Percentiles rank a stretch among this genome's conserved stretches.
Evolutionary conservation across 1,140 invertebrate genomes (phyloP).

Genomic region (Rhagoletis pomonella): DNA sequence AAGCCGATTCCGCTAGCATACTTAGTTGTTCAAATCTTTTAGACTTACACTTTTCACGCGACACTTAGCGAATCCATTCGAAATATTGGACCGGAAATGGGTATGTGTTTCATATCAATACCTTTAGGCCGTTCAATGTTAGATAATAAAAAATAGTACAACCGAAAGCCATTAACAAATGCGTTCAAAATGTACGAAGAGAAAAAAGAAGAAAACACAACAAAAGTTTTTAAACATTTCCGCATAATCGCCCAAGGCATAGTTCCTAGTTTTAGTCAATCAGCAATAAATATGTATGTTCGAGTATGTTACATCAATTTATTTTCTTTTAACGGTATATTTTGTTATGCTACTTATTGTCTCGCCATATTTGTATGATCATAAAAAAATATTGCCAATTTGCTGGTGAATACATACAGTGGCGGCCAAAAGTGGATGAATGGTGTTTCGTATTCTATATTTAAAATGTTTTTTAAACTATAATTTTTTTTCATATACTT

Average conservation of each 20-base stretch:
- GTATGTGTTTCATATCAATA: neutral
- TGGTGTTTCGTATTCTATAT: no score
- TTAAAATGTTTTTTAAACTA: no score
- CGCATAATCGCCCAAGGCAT: neutral
- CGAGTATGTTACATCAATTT: no score
- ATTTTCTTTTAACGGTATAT: no score
- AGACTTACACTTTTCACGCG: neutral
- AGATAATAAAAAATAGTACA: neutral
- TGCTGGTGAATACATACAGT: no score
- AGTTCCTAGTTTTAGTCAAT: neutral
- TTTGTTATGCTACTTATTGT: no score
- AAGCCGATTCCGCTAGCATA: neutral
- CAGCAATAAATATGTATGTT: no score
- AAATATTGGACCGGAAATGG: conserved; percentile 22
- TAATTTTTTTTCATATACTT: no score
- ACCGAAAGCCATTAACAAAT: neutral
- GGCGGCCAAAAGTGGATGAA: no score
- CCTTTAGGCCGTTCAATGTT: neutral
- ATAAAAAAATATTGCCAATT: no score
- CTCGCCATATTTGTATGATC: no score
- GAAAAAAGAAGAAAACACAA: neutral
- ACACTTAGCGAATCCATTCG: neutral
- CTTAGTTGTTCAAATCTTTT: neutral
- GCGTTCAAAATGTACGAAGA: neutral
- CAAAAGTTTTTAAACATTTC: neutral